Percentiles rank a stretch among this genome's conserved stretches.
Evolutionary conservation across 2,113 vertebrate genomes (phyloP).

Genomic region (Redunca redunca): DNA sequence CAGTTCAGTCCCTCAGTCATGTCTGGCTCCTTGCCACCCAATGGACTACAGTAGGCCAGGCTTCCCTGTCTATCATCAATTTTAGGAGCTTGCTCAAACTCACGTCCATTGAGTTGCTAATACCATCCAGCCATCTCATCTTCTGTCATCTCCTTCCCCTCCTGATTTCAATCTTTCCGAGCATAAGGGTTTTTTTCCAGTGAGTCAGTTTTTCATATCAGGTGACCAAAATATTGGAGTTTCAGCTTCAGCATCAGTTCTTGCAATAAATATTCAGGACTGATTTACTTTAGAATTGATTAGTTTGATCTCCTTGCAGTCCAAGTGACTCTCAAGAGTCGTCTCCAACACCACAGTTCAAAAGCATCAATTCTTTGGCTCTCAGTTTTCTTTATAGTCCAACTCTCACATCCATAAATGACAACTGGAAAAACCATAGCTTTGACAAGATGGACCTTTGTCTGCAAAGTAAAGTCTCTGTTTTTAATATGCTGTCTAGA

Average conservation of each 20-base stretch:
- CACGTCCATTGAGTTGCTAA: background rate
- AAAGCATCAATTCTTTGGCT: rapidly evolving
- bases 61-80: background rate
- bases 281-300: background rate
- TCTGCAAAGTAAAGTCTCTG: background rate
- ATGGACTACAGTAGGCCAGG: rapidly evolving
- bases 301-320: background rate
- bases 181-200: background rate
- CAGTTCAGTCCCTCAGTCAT: background rate
- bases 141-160: background rate
- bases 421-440: background rate
- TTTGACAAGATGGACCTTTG: background rate
- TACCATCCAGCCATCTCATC: background rate
- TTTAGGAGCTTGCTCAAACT: background rate
- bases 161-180: background rate
- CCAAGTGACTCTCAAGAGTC: background rate
- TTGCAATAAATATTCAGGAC: background rate
- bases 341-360: background rate
- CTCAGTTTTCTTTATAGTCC: background rate
- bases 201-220: background rate
- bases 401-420: background rate
- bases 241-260: background rate
- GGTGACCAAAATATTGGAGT: background rate
- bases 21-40: background rate
- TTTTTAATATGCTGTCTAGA: background rate